These are phyloP conservation scores for Cladorhizidae sp. DNA, from an alignment of 37 sponge, comb jelly and placozoan species.

Conservation along the genomic window DNA sequence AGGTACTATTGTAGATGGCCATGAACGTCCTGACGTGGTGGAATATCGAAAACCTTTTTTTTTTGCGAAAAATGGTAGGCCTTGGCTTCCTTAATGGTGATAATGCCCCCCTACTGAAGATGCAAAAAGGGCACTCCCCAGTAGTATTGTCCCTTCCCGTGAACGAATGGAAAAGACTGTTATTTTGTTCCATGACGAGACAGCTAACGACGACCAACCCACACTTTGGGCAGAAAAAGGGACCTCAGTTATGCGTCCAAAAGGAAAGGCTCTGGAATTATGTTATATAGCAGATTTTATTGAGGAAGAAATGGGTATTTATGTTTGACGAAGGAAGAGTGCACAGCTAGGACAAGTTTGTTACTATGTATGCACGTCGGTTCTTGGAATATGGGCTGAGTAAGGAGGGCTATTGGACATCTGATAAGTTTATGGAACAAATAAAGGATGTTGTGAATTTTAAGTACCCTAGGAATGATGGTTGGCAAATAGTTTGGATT, in stretches of 20 bases:
- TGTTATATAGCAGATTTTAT: conserved; percentile 45
- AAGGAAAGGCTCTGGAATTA: conserved; percentile 16
- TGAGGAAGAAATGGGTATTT: conserved; percentile 28
- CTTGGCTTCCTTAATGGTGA: conserved; percentile 17
- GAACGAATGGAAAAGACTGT: conserved; percentile 4
- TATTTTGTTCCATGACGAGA: conserved; percentile 24
- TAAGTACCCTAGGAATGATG: conserved; percentile 58
- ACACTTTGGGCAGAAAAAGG: too few relatives aligned
- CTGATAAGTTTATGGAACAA: conserved; percentile 36
- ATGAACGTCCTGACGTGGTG: conserved; percentile 9
- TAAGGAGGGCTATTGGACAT: conserved; percentile 38
- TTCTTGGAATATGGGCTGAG: conserved; percentile 9
- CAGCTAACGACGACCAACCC: too few relatives aligned
- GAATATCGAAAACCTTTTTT: too few relatives aligned
- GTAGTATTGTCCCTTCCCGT: neutral
- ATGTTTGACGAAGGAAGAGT: conserved; percentile 6
- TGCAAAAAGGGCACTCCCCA: conserved; percentile 26
- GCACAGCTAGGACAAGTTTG: neutral
- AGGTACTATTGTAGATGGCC: conserved; percentile 65
- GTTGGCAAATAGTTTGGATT: conserved; percentile 40
- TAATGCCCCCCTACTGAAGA: conserved; percentile 48
- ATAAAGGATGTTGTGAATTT: conserved; percentile 37
- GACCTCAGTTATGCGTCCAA: conserved; percentile 1
- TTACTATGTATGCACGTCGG: neutral
- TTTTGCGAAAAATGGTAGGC: conserved; percentile 7